phyloP scores from a whole-genome alignment of 1,140 invertebrate species.

The Notospermus geniculatus region DNA sequence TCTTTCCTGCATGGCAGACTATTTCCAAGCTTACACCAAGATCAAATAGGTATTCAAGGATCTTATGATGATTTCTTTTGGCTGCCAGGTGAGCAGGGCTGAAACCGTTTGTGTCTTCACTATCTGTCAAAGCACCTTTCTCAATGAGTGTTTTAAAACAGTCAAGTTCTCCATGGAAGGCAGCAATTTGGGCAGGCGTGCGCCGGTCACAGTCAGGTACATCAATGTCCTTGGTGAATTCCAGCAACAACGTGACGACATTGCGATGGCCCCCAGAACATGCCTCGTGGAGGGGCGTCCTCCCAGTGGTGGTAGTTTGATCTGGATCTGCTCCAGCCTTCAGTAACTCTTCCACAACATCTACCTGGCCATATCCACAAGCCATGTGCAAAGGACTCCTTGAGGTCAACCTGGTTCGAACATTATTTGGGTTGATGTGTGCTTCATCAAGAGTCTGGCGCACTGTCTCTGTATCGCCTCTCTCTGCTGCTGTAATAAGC shows the following conservation, averaged over 20 bases:
- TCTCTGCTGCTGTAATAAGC: conserved; percentile 10
- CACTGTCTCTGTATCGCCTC: conserved; percentile 5
- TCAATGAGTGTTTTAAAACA: conserved; percentile 37
- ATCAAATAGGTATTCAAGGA: conserved; percentile 43
- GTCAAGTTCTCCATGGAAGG: conserved; percentile 44
- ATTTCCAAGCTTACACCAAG: conserved; percentile 39
- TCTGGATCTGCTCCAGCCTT: conserved; percentile 30
- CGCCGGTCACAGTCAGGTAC: conserved; percentile 39
- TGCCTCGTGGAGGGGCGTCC: conserved; percentile 46
- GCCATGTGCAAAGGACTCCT: conserved; percentile 34
- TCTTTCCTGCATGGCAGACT: conserved; percentile 36
- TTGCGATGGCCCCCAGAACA: conserved; percentile 43
- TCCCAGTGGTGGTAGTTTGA: conserved; percentile 21
- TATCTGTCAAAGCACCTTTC: conserved; percentile 39
- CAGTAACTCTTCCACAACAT: conserved; percentile 33
- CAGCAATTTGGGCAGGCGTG: conserved; percentile 43
- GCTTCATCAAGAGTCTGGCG: neutral
- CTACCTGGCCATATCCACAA: conserved; percentile 37
- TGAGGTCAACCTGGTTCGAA: neutral
- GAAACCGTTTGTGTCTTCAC: conserved; percentile 38
- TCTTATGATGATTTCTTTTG: conserved; percentile 42
- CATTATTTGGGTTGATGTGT: neutral
- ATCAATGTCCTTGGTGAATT: conserved; percentile 33
- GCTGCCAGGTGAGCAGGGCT: conserved; percentile 44
- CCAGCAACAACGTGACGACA: conserved; percentile 31